Percentiles rank a stretch among this genome's conserved stretches.
Evolutionary conservation across 2,797 vertebrate genomes (phyloP).

Genomic region (Strix occidentalis): DNA sequence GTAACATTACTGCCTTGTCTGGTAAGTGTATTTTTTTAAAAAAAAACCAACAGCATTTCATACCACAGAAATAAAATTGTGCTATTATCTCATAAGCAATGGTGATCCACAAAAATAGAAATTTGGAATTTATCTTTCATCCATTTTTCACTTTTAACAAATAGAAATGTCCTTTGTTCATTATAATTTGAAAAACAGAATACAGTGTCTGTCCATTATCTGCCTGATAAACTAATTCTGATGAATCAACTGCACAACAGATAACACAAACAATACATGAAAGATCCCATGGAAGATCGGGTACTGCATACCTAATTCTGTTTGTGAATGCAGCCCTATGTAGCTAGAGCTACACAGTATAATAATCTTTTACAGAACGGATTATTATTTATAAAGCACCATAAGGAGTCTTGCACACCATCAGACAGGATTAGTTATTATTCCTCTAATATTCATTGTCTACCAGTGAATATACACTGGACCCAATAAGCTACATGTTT

Average conservation of each 20-base stretch:
- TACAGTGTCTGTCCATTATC: slow-evolving; percentile 1
- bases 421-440: background rate
- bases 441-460: slow-evolving; percentile 10
- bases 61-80: background rate
- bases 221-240: slow-evolving; percentile 24
- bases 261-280: slow-evolving; percentile 13
- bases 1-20: background rate
- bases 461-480: background rate
- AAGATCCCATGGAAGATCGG: background rate
- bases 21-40: background rate
- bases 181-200: slow-evolving; percentile 4
- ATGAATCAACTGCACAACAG: slow-evolving; percentile 36
- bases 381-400: background rate
- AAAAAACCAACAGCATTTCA: background rate
- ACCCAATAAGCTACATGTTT: background rate
- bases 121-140: background rate
- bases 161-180: background rate
- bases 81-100: background rate
- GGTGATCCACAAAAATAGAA: background rate
- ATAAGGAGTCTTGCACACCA: background rate
- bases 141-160: background rate
- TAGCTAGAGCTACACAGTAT: background rate
- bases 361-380: background rate
- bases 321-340: slow-evolving; percentile 3
- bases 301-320: background rate